Base-by-base conservation (phyloP, 2,797 vertebrate species). In the Paratrypauchen microcephalus region DNA sequence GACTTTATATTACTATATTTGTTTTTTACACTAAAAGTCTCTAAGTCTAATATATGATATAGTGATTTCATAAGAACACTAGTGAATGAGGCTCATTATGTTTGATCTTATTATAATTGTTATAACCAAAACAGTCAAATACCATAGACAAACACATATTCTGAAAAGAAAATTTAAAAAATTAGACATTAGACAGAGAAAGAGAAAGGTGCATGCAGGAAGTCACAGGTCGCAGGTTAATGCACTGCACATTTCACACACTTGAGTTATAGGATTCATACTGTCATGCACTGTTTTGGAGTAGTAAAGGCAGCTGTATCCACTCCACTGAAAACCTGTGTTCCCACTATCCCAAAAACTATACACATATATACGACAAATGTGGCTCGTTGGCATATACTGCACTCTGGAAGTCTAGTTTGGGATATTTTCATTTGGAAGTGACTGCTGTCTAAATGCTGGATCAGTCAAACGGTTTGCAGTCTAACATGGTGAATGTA, bases 301-400 rank as follows among this genome's bases (percentile, higher is more conserved):
- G 78, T 76, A 78, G 86, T 84, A 83, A 83, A 80, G 74, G 90
- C 86, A 92, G 93, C 95, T 96, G 94, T 94, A 96, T 96, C 95
- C 88, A 93, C 93, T 94, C 87, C 89, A 92, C 91, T 87, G 84
- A 91, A 79, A 87, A 88, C 88, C 41, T 45, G 41, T 45, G 41
- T 45, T 13, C 41, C 88, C 81, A 79, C 76, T 80, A 83, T 83
- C 83, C 71, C 74, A 13, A 88, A 88, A 83, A 78, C 82, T 81
- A 77, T 62, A 80, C 77, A 86, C 81, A 88, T 86, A 85, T 78
- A 81, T 86, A 76, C 79, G 77, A 86, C 80, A 85, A 72, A 89
- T 77, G 89, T 88, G 87, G 83, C 83, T 56, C 84, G 91, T 88
- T 92, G 92, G 90, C 92, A 94, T 92, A 93, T 88, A 92, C 89